These are phyloP conservation scores for Phaethon lepturus DNA, from an alignment of 2,113 vertebrate species.

Conservation along the genomic window DNA sequence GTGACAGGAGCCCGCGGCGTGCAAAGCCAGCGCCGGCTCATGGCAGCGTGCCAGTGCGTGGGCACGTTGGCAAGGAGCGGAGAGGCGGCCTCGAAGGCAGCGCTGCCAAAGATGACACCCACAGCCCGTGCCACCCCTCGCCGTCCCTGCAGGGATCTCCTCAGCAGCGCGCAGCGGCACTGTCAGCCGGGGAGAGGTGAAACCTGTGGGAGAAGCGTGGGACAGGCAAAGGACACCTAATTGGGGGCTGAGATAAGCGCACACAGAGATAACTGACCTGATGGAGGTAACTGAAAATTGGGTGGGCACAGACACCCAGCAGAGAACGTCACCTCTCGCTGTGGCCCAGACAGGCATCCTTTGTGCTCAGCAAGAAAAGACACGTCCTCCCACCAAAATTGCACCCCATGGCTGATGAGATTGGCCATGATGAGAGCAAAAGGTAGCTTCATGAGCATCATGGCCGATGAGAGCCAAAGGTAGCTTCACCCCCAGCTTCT, in stretches of 20 bases:
- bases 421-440: too few relatives aligned
- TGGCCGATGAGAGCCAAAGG: not conserved
- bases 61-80: not conserved
- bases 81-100: not conserved
- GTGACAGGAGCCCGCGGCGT: accelerated
- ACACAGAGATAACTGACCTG: not conserved
- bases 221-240: not conserved
- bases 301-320: not conserved
- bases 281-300: not conserved
- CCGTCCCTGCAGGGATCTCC: not conserved
- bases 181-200: not conserved
- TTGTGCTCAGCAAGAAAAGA: not conserved
- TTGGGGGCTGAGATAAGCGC: accelerated
- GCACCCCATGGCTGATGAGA: not conserved
- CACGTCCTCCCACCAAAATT: not conserved
- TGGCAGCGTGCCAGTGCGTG: not conserved
- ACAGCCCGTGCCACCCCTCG: accelerated
- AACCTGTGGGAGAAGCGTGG: not conserved
- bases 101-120: not conserved
- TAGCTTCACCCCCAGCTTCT: not conserved
- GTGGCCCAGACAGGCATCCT: not conserved
- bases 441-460: not conserved
- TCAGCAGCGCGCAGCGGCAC: not conserved
- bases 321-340: not conserved
- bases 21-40: not conserved